Evolutionary conservation across 2,113 vertebrate genomes (phyloP), one percentile per base, ranked within the genome.

Genomic region (Calyptomena viridis): DNA sequence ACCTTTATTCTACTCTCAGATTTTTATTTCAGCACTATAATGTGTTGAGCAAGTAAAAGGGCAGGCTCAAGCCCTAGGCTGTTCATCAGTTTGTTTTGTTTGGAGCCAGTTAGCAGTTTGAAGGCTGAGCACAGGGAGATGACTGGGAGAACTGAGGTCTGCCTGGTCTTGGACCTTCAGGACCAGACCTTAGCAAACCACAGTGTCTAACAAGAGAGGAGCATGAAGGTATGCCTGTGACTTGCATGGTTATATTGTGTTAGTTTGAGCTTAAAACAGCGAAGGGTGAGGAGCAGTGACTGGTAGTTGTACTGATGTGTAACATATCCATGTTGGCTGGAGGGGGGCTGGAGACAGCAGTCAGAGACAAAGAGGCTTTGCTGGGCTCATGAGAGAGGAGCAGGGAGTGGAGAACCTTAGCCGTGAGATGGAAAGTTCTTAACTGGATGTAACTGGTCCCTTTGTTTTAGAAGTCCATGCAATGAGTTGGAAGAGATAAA

Each of bases 281-380:
- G n/a, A 75, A 53, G 31, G 27, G 30, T 30, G 16, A 64, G 18
- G 31, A 86, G 30, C 27, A 78, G 35, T 10, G 35, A 23, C 12
- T 59, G 25, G 6, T n/a, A 19, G 40, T 59, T 78, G 71, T 39
- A 21, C 46, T 44, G 24, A 25, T 18, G 13, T 35, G 31, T 39
- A 27, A 59, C 1, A 1, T 14, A 31, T n/a, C 24, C 3, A 0
- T n/a, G 30, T 11, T 58, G 56, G 13, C 27, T 59, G 64, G 19
- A 46, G 19, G 8, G 35, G 40, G 22, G 14, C 59, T 82, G 53
- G 37, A 72, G 50, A 27, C 11, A 50, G 52, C 35, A 35, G 28
- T 21, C n/a, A 63, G 22, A 1, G 4, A 8, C n/a, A 76, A 83
- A 76, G 9, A 7, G 12, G 6, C 23, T 64, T 60, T 13, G 7